These are phyloP conservation scores for Cyprinodon brontotheroides DNA, from an alignment of 2,113 vertebrate species.

Conservation along the genomic window DNA sequence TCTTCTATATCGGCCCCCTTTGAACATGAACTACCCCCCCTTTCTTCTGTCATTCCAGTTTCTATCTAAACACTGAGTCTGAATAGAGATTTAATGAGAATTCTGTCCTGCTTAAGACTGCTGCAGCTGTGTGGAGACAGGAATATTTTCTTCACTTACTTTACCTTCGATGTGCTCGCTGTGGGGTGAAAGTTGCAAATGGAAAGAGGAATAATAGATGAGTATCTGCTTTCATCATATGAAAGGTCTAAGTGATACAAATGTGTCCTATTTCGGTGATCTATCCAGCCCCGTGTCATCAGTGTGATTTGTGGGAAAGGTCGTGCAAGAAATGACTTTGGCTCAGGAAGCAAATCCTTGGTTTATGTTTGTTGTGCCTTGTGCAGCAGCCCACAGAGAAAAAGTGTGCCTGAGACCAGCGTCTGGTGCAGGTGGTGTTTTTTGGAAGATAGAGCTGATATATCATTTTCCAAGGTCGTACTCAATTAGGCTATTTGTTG, in stretches of 20 bases:
- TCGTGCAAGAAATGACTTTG: conserved; percentile 80
- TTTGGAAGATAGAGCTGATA: conserved; percentile 74
- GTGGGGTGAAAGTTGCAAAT: conserved; percentile 73
- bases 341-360: conserved; percentile 73
- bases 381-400: conserved; percentile 65
- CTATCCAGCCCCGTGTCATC: conserved; percentile 73
- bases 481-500: conserved; percentile 83
- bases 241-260: conserved; percentile 81
- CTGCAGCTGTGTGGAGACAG: conserved; percentile 69
- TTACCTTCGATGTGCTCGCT: conserved; percentile 61
- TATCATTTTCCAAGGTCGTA: conserved; percentile 82
- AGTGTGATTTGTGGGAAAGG: conserved; percentile 78
- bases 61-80: conserved; percentile 62
- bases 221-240: conserved; percentile 76
- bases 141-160: conserved; percentile 71
- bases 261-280: conserved; percentile 79
- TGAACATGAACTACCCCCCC: conserved; percentile 68
- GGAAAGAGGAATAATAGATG: conserved; percentile 76
- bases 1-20: conserved; percentile 70
- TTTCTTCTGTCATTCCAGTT: conserved; percentile 44
- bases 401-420: conserved; percentile 66
- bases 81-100: conserved; percentile 77
- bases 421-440: conserved; percentile 77
- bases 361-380: conserved; percentile 73
- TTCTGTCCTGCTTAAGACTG: conserved; percentile 57